A percentile compares a stretch with the other conserved stretches of the same genome.
Conservation (phyloP, 1,140 invertebrate genomes). For the Musca domestica region DNA sequence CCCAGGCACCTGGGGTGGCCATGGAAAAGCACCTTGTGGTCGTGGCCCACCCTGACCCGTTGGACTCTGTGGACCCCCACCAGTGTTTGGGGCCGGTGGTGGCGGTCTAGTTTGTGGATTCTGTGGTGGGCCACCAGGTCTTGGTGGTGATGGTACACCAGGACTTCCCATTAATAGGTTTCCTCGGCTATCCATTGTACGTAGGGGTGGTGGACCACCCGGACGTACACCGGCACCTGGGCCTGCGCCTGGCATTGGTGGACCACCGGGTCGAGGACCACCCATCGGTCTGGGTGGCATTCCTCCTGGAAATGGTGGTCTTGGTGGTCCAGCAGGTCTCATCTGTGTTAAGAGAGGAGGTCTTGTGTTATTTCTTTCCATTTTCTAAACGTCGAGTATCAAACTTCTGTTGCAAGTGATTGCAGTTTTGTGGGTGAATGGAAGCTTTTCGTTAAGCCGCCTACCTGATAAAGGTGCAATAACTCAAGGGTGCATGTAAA, state of each 20-base stretch:
- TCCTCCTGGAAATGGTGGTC: constrained; percentile 44
- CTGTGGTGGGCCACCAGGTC: constrained; percentile 44
- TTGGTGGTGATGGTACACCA: constrained; percentile 28
- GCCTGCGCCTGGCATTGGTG: constrained; percentile 28
- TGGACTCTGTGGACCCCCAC: constrained; percentile 41
- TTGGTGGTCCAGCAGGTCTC: constrained; percentile 30
- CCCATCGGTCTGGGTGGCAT: constrained; percentile 38
- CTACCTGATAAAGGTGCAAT: too few species aligned
- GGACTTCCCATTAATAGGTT: constrained; percentile 43
- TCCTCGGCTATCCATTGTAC: constrained; percentile 47
- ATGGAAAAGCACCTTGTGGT: constrained; percentile 43
- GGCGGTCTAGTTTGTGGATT: constrained; percentile 28
- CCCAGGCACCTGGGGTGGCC: constrained; percentile 27
- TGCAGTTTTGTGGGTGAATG: too few species aligned
- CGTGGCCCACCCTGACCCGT: constrained; percentile 42
- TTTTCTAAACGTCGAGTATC: too few species aligned
- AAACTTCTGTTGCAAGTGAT: too few species aligned
- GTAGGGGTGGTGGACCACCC: constrained; percentile 33
- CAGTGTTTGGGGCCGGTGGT: constrained; percentile 33
- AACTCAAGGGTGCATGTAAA: too few species aligned
- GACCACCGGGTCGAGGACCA: constrained; percentile 29
- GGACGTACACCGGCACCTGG: constrained; percentile 16
- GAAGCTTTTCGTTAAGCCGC: too few species aligned
- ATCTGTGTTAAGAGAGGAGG: constrained; percentile 7
- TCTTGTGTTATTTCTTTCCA: too few species aligned